phyloP scores from a whole-genome alignment of 1,140 invertebrate genomes.

The Drosophila repletoides region DNA sequence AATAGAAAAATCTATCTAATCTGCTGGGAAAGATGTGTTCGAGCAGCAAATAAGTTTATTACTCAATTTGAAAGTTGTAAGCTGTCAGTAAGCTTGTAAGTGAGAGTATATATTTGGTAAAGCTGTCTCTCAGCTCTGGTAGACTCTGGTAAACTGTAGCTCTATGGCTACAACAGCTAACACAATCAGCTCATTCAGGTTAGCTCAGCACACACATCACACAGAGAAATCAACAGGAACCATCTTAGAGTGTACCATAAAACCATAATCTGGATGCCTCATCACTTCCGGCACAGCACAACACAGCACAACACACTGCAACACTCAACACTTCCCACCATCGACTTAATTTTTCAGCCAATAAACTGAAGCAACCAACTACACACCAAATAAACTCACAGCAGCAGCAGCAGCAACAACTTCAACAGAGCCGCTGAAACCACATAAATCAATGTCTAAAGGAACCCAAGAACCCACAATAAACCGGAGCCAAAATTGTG shows the following conservation, averaged over 20 bases:
- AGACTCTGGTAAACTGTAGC: neutral
- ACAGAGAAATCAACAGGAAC: slow-evolving; percentile 17
- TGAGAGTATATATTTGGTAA: too few species aligned
- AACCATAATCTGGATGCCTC: slow-evolving; percentile 55
- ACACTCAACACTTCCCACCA: slow-evolving; percentile 36
- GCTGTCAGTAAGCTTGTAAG: neutral
- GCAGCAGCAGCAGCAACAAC: slow-evolving; percentile 10
- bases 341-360: slow-evolving; percentile 61
- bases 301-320: slow-evolving; percentile 1
- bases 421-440: slow-evolving; percentile 45
- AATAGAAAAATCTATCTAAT: too few species aligned
- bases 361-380: slow-evolving; percentile 48
- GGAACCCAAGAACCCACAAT: slow-evolving; percentile 23
- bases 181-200: neutral
- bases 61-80: too few species aligned
- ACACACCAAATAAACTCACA: slow-evolving; percentile 43
- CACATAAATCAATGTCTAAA: slow-evolving; percentile 72
- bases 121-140: neutral
- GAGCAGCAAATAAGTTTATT: too few species aligned
- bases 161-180: slow-evolving; percentile 2
- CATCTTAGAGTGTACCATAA: slow-evolving; percentile 14
- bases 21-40: too few species aligned
- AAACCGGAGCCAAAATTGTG: slow-evolving; percentile 14
- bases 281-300: slow-evolving; percentile 24
- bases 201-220: neutral